Evolutionary conservation across 2,888 invertebrate species (phyloP), one percentile per base, ranked within the genome.

Genomic region (Beris morrisii): DNA sequence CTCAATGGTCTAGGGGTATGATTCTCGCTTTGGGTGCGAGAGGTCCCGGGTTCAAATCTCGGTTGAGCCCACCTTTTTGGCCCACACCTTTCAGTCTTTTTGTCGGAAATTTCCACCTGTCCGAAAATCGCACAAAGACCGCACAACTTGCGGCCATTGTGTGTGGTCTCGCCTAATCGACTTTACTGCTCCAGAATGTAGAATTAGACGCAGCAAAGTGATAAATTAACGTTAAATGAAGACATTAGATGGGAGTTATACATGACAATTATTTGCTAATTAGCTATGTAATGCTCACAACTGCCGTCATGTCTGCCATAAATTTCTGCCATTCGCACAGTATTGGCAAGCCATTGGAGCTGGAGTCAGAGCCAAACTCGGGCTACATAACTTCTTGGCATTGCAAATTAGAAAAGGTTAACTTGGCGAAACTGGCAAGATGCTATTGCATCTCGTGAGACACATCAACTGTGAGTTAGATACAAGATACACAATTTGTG

Each of bases 1-100:
- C 22, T 22, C 22, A 22, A 22, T 38, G 9, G 38, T 38, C 38
- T 38, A 38, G 38, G 38, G 38, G 38, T 38, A 9, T 38, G 64
- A 64, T 64, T 64, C 55, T 64, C 64, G 64, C 64, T 64, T 55
- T 64, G 55, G 55, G 64, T 64, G 55, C 64, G 64, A 64, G 64
- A 64, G 56, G 64, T 64, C 64, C 64, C 64, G 64, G 64, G 64
- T 64, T 55, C 55, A 55, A 64, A 64, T 64, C 64, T 55, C 64
- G 56, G 64, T 64, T 64, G 64, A 64, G 55, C 64, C 64, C 64
- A 50, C 5, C 38, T 7, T 38, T 38, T 38, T 38, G 22, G 22
- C 22, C 22, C 22, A 22, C 22, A 22, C 22, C 9, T 38, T 38
- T 1, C 5, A 38, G 9, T 38, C 1, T 38, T 38, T 38, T 38